Percentiles rank a stretch among this genome's conserved stretches.
Conservation (phyloP, 2,888 invertebrate genomes). For the Melieria picta region DNA sequence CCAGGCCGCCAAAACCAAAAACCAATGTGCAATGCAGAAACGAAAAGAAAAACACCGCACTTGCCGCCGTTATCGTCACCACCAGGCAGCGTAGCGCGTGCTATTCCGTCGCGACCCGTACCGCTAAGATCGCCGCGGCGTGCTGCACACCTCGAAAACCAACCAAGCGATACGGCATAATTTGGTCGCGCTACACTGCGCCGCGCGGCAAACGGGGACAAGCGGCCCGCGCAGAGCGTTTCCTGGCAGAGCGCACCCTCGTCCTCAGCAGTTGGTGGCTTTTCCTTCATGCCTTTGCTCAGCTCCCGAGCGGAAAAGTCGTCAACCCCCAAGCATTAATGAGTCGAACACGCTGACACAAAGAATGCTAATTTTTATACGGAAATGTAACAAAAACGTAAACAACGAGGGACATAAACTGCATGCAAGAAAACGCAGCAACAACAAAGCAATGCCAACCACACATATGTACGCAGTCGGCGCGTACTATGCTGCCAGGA, state of each 20-base stretch:
- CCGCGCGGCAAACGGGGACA: background rate
- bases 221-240: background rate
- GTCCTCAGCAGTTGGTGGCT: conserved; percentile 9
- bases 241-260: background rate
- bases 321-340: background rate
- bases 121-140: conserved; percentile 9
- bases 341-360: background rate
- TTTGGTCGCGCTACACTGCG: conserved; percentile 20
- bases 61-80: conserved; percentile 17
- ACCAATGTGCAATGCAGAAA: background rate
- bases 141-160: background rate
- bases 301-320: conserved; percentile 11
- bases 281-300: conserved; percentile 22
- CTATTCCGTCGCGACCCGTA: conserved; percentile 9
- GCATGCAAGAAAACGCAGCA: background rate
- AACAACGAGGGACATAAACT: conserved; percentile 13
- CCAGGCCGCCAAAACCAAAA: conserved; percentile 1
- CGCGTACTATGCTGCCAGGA: too few relatives aligned
- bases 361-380: conserved; percentile 21
- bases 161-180: conserved; percentile 19
- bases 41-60: conserved; percentile 1
- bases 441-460: background rate
- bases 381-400: conserved; percentile 14
- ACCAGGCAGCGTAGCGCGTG: conserved; percentile 27
- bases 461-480: background rate